Evolutionary conservation across 2,797 vertebrate species (phyloP).

Genomic region (Pachyuromys duprasi): DNA sequence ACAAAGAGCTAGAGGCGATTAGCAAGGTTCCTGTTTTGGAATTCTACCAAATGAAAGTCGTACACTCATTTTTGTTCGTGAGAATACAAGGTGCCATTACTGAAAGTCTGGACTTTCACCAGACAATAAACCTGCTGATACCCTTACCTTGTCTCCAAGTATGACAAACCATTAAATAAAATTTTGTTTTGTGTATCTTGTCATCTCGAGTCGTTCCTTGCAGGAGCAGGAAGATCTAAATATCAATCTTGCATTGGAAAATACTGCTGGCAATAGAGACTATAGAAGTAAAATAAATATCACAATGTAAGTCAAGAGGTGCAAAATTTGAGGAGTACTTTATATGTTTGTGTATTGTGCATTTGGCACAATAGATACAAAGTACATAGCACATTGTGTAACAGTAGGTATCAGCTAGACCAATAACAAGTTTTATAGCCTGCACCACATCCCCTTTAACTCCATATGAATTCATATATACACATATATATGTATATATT

Average conservation of each 20-base stretch:
- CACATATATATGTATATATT: no score
- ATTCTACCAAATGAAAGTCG: neutral
- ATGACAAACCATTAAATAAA: neutral
- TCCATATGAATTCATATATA: neutral
- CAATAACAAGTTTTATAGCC: neutral
- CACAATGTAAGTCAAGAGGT: neutral
- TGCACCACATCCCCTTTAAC: neutral
- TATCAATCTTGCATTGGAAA: neutral
- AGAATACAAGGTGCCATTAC: neutral
- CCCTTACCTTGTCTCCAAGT: neutral
- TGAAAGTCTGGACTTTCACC: neutral
- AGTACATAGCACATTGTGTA: neutral
- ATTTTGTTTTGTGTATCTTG: neutral
- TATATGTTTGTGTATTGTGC: no score
- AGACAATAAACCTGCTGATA: neutral
- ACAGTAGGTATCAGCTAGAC: neutral
- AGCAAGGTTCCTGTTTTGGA: neutral
- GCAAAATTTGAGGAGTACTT: neutral
- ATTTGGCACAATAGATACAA: neutral
- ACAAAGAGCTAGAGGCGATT: neutral
- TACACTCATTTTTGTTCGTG: neutral
- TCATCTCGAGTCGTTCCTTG: neutral
- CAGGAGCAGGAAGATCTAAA: neutral
- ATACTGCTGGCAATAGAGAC: neutral
- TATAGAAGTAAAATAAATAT: neutral